Evolutionary conservation across 2,888 invertebrate genomes (phyloP).

Genomic region (Drosophila recens): DNA sequence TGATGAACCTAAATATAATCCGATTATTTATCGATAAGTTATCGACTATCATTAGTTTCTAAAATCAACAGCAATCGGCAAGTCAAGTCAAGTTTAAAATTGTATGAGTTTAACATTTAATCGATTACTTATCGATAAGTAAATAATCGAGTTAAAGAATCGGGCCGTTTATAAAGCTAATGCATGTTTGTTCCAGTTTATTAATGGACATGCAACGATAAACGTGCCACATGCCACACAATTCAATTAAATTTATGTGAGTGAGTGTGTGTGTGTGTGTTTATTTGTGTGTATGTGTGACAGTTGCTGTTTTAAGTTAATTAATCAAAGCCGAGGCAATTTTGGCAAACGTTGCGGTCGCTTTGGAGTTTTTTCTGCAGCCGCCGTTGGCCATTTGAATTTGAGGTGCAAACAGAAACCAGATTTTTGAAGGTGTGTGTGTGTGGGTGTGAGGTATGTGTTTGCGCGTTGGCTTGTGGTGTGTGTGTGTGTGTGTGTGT

Average conservation of each 20-base stretch:
- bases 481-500: constrained; percentile 15
- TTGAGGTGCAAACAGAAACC: constrained; percentile 14
- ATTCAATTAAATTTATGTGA: constrained; percentile 70
- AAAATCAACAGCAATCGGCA: too few species aligned
- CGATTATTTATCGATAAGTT: too few species aligned
- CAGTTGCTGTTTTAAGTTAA: constrained; percentile 76
- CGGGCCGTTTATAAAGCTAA: too few species aligned
- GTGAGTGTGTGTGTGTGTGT: constrained; percentile 9
- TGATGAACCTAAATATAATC: too few species aligned
- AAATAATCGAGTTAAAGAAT: too few species aligned
- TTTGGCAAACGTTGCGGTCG: constrained; percentile 66
- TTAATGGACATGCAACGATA: constrained; percentile 37
- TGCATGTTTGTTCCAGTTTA: constrained; percentile 8
- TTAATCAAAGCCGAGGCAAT: constrained; percentile 75
- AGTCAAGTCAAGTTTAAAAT: too few species aligned
- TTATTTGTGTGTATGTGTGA: constrained; percentile 39
- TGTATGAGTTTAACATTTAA: too few species aligned
- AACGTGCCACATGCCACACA: constrained; percentile 36
- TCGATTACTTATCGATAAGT: too few species aligned
- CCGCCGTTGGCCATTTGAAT: constrained; percentile 36
- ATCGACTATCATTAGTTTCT: too few species aligned
- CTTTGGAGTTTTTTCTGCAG: constrained; percentile 39
- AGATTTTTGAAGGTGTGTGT: background rate
- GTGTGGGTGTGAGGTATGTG: constrained; percentile 10
- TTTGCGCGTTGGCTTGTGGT: background rate